A percentile compares a stretch with the other conserved stretches of the same genome.
phyloP scores from a whole-genome alignment of 2,797 vertebrate species.

The Sylvilagus floridanus region DNA sequence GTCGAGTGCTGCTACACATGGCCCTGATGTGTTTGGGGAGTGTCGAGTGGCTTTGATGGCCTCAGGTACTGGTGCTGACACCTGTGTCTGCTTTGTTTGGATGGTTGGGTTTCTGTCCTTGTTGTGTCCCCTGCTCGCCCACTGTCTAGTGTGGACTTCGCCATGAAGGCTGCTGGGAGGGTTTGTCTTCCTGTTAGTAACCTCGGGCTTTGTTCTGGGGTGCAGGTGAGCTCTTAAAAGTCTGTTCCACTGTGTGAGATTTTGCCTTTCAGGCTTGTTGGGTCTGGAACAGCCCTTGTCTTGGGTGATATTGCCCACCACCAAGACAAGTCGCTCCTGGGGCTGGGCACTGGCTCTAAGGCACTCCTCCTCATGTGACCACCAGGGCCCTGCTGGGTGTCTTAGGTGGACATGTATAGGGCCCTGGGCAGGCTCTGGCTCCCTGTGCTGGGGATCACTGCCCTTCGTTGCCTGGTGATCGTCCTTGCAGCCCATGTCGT shows the following conservation, averaged over 20 bases:
- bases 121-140: background rate
- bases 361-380: background rate
- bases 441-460: fast-evolving
- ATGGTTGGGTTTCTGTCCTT: too few relatives aligned
- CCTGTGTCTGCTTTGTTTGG: background rate
- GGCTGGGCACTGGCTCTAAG: background rate
- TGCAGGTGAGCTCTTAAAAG: too few relatives aligned
- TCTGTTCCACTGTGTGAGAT: background rate
- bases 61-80: background rate
- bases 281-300: background rate
- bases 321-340: background rate
- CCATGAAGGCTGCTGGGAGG: background rate
- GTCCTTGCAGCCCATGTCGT: background rate
- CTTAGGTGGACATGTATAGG: background rate
- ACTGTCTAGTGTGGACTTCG: fast-evolving
- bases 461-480: background rate
- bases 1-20: too few relatives aligned
- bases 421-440: background rate
- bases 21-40: too few relatives aligned
- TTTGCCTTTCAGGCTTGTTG: background rate
- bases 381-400: background rate
- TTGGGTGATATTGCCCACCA: background rate
- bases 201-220: background rate
- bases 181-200: background rate
- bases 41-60: background rate